Conservation (phyloP, 2,888 invertebrate genomes). For the Ormyrus thymus region DNA sequence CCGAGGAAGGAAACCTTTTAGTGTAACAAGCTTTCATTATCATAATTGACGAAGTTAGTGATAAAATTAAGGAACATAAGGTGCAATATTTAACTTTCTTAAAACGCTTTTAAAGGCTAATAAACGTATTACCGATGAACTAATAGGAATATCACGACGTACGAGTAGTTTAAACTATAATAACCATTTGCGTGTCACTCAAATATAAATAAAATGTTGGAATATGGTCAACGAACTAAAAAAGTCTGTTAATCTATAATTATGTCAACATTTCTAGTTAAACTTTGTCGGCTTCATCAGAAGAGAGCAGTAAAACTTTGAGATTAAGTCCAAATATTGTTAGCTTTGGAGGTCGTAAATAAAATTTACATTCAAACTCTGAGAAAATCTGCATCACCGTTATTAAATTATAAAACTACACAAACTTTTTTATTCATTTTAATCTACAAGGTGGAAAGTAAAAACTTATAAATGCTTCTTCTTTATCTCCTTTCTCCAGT, state of each 20-base stretch:
- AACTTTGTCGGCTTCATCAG: neutral
- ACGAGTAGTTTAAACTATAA: no score
- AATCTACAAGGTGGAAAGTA: no score
- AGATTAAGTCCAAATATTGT: slow-evolving; percentile 22
- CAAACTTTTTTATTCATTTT: neutral
- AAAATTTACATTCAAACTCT: neutral
- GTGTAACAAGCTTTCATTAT: slow-evolving; percentile 3
- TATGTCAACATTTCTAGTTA: neutral
- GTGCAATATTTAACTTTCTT: neutral
- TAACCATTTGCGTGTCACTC: no score
- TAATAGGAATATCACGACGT: no score
- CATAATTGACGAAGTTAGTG: slow-evolving; percentile 6
- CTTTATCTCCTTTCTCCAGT: no score
- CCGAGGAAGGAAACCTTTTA: neutral
- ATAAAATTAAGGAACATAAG: neutral
- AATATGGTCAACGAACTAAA: neutral
- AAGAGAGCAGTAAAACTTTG: slow-evolving; percentile 11
- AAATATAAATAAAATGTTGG: no score
- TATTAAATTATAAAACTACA: no score
- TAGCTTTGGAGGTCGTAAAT: neutral
- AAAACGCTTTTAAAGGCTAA: no score
- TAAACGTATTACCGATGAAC: no score
- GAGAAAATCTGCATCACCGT: neutral
- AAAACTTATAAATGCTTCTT: no score
- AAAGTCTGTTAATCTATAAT: neutral